Base-by-base conservation (phyloP, 92 coral and sea anemone species). In the Pocillopora grandis region DNA sequence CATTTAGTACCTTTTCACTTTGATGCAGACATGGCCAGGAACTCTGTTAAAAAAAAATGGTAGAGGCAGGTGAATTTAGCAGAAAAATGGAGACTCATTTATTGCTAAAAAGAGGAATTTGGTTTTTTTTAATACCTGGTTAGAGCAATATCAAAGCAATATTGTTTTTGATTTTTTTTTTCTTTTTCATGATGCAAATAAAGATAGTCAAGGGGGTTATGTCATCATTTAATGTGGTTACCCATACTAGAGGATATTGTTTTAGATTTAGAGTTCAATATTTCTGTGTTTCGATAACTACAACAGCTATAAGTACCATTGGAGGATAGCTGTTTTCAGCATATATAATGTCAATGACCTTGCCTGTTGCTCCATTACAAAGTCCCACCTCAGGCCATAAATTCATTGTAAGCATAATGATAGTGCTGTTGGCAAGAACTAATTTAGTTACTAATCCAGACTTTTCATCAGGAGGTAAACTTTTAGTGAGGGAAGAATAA, bases 321-420 rank as follows among this genome's bases (percentile, higher is more conserved):
- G 75, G 84, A 27, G 84, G 64, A 79, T 64, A 64, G 75, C 66
- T 33, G 19, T 76, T 55, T 52, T 76, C 80, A 2, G 65, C 84
- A 80, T 31, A 80, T 65, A 80, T 80, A 12, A 58, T 64, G 64
- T 81, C 79, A 23, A 71, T 48, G 9, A 87, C 84, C 62, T 71
- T 86, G 71, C 89, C 89, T 58, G 85, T 79, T 56, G 89, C 86
- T 75, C 89, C 85, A 86, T 86, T 86, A 77, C 89, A 86, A 86
- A 21, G 71, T 62, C 85, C 89, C 75, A 75, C 86, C 36, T 81
- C 85, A 66, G 90, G 81, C 90, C 90, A 87, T 57, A 81, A 62
- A 87, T 80, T 87, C 81, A 87, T 61, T 15, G 90, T 87, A 63
- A 87, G 90, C 87, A 87, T 87, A n/a, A 86, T 76, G 10, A 62